Base-by-base conservation (phyloP, 2,888 invertebrate genomes). In the Lasiommata megera region DNA sequence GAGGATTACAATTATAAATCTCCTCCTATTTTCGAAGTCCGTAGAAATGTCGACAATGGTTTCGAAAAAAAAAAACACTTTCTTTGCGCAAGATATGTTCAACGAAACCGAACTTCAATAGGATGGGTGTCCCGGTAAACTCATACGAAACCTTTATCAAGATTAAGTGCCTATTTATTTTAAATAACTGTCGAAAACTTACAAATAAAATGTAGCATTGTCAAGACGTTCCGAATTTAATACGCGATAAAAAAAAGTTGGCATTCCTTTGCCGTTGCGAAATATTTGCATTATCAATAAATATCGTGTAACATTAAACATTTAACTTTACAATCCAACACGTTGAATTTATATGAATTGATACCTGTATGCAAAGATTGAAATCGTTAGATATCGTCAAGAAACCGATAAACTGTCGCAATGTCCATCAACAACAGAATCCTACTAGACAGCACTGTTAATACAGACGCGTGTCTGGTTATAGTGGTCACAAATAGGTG, bases 311-410 rank as follows among this genome's bases (percentile, higher is more conserved):
- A 38, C 59, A 54, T 59, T 57, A 56, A 59, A 54, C 54, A 37
- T 52, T 54, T 59, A 53, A 56, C n/a, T 57, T 58, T 56, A 54
- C 56, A 54, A 44, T 41, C 23, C 52, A 31, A n/a, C 50, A n/a
- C 48, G n/a, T 31, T 40, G 40, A 34, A 47, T 61, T 50, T 59
- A 55, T 36, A 51, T 23, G 58, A 75, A 89, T 88, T 90, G 89
- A 89, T 90, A 88, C 89, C 88, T 88, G 88, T 83, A 85, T 61
- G 69, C 23, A 23, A 23, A 23, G 23, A 23, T 23, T 23, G 2
- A 23, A 23, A 23, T 23, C 23, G 23, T 23, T 23, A 23, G 23
- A 23, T 23, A 5, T 23, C 23, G 23, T 5, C 23, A 2, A 3
- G 2, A 23, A 2, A 23, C 2, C 23, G 23, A 23, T 3, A 23